These are phyloP conservation scores for Caenorhabditis sp. DNA, from an alignment of 2,888 invertebrate genomes.

Conservation along the genomic window DNA sequence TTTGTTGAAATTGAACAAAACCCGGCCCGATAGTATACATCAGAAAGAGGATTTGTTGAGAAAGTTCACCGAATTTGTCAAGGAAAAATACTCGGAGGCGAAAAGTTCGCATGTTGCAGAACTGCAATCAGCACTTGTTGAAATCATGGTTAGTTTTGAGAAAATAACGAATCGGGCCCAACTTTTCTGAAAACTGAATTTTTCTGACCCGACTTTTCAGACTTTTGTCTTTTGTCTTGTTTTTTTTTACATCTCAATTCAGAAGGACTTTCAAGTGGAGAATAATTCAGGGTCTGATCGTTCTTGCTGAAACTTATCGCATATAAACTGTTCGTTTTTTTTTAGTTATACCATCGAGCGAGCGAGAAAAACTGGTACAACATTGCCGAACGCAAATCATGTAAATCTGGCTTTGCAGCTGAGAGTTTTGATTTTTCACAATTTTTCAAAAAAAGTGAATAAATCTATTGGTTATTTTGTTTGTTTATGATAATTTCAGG, in stretches of 20 bases:
- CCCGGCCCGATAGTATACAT: slow-evolving; percentile 9
- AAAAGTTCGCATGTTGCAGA: slow-evolving; percentile 19
- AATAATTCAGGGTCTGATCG: no score
- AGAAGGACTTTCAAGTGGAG: no score
- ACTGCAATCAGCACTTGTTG: slow-evolving; percentile 14
- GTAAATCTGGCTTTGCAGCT: not conserved
- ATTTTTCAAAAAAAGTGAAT: not conserved
- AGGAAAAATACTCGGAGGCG: slow-evolving; percentile 12
- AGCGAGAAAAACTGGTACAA: not conserved
- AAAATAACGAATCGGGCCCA: slow-evolving; percentile 8
- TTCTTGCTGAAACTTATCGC: no score
- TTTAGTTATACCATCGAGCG: not conserved
- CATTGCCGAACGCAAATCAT: not conserved
- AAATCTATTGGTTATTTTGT: not conserved
- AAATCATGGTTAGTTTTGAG: slow-evolving; percentile 12
- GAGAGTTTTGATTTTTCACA: slow-evolving; percentile 6
- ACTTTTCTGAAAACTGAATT: slow-evolving; percentile 17
- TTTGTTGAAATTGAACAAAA: slow-evolving; percentile 11
- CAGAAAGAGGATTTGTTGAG: slow-evolving; percentile 4
- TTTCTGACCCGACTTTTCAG: no score
- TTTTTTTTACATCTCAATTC: no score
- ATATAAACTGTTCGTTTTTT: no score
- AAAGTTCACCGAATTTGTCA: slow-evolving; percentile 7
- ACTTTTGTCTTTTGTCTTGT: no score
- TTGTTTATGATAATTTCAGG: not conserved